Percentiles rank a stretch among this genome's conserved stretches.
Conservation (phyloP, 2,797 vertebrate genomes). For the Tadarida brasiliensis region DNA sequence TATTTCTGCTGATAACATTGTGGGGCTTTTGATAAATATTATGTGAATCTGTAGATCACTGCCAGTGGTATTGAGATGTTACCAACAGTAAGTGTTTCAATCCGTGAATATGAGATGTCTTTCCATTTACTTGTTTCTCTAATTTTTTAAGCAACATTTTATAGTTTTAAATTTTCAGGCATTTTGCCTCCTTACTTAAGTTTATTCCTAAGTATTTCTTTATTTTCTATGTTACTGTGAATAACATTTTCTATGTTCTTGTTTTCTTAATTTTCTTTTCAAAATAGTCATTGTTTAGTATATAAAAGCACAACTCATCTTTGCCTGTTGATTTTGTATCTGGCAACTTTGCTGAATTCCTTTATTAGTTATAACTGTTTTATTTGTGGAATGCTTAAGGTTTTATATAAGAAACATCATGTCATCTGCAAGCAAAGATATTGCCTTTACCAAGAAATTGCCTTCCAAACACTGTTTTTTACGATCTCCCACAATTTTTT, state of each 20-base stretch:
- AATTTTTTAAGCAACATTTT: neutral
- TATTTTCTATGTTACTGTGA: neutral
- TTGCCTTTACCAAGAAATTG: neutral
- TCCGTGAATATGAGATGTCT: neutral
- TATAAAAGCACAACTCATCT: neutral
- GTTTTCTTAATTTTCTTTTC: neutral
- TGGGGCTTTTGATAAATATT: neutral
- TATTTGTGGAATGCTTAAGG: neutral
- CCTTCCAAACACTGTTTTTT: neutral
- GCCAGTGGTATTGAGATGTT: neutral
- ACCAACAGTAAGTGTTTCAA: neutral
- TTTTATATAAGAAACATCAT: neutral
- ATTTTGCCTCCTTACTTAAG: neutral
- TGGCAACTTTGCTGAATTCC: neutral
- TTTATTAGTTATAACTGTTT: neutral
- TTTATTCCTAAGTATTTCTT: neutral
- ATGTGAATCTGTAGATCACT: neutral
- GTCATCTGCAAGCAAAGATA: neutral
- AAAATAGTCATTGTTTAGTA: neutral
- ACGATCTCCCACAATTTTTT: neutral
- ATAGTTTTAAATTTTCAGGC: neutral
- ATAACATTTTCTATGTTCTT: neutral
- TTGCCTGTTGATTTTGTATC: neutral
- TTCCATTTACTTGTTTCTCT: neutral
- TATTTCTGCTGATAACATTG: neutral